These are phyloP conservation scores for cattle (Bos taurus) DNA, from an alignment of 2,113 vertebrate species.

Conservation along the genomic window ARS-UCD2.0 NC_037335.1:48612501-48613000, in stretches of 20 bases:
- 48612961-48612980: constrained; percentile 26
- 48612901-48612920: neutral
- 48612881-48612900: neutral
- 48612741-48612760: neutral
- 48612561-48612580: neutral
- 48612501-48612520: neutral
- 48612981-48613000: constrained; percentile 45
- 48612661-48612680: neutral
- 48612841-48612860: neutral
- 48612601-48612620: neutral
- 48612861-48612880: neutral
- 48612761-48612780: neutral
- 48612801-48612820: neutral
- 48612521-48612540: neutral
- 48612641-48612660: neutral
- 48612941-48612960: constrained; percentile 25
- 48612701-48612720: neutral
- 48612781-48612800: neutral
- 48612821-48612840: neutral
- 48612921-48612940: neutral
- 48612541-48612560: neutral
- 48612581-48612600: neutral
- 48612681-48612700: neutral
- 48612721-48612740: neutral
- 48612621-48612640: neutral